These are phyloP conservation scores for Bettongia penicillata DNA, from an alignment of 2,113 vertebrate species.

Conservation along the genomic window DNA sequence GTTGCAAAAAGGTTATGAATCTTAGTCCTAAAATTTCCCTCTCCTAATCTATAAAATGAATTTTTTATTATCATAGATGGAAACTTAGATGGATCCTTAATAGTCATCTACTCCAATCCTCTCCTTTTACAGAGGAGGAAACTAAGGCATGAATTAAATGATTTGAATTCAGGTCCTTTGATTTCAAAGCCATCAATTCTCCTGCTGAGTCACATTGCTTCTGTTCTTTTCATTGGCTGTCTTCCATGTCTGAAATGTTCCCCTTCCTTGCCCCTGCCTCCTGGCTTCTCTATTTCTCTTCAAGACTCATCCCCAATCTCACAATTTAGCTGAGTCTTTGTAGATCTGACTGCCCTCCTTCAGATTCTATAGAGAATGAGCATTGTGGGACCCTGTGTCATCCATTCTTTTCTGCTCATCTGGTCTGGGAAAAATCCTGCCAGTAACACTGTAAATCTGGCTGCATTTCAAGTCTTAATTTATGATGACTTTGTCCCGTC, in stretches of 20 bases:
- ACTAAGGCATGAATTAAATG: neutral
- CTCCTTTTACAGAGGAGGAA: neutral
- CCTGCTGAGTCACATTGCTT: neutral
- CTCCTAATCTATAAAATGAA: neutral
- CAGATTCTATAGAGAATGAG: constrained; percentile 33
- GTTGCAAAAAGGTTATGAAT: neutral
- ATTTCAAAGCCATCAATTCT: neutral
- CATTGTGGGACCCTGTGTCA: constrained; percentile 67
- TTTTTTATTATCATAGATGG: neutral
- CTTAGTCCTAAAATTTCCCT: neutral
- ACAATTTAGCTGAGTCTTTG: constrained; percentile 53
- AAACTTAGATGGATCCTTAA: neutral
- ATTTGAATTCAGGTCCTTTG: neutral
- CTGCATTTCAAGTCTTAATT: constrained; percentile 72
- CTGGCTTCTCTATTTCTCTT: neutral
- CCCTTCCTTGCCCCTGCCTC: neutral
- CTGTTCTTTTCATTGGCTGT: neutral
- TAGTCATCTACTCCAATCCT: neutral
- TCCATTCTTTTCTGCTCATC: constrained; percentile 53
- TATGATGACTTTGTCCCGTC: constrained; percentile 60
- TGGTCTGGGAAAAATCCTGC: constrained; percentile 55
- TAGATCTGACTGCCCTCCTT: constrained; percentile 51
- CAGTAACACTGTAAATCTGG: constrained; percentile 68
- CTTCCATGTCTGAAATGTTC: neutral
- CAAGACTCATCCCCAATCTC: neutral